Conservation (phyloP, 1,140 invertebrate species). For the Brachionus sp. region DNA sequence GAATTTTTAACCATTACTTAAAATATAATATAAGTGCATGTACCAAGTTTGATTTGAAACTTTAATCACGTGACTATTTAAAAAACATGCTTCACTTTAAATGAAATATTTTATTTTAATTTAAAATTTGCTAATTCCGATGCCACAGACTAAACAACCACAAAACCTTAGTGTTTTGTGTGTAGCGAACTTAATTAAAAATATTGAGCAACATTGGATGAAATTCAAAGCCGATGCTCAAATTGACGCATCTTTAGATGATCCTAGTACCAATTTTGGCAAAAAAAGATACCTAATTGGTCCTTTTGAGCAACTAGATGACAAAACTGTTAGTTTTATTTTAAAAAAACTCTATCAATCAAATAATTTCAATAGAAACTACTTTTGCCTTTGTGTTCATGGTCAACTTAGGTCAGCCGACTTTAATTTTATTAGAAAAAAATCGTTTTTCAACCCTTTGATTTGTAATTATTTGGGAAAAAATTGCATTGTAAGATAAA, state of each 20-base stretch:
- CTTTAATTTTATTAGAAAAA: conserved; percentile 28
- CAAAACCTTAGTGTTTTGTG: background rate
- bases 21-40: too few species aligned
- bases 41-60: too few species aligned
- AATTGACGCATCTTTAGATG: background rate
- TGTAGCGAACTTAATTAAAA: background rate
- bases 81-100: background rate
- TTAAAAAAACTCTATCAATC: conserved; percentile 1
- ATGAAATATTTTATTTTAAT: background rate
- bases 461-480: conserved; percentile 18
- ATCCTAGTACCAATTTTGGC: background rate
- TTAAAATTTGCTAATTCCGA: background rate
- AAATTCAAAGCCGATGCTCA: background rate
- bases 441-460: background rate
- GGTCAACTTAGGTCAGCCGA: background rate
- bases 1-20: too few species aligned
- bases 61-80: too few species aligned
- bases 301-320: conserved; percentile 6
- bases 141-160: background rate
- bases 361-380: conserved; percentile 22
- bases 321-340: background rate
- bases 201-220: conserved; percentile 19
- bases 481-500: conserved; percentile 40
- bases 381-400: background rate
- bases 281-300: background rate